Evolutionary conservation across 2,797 vertebrate species (phyloP), one percentile per base, ranked within the genome.

Genomic region (Smutsia gigantea): DNA sequence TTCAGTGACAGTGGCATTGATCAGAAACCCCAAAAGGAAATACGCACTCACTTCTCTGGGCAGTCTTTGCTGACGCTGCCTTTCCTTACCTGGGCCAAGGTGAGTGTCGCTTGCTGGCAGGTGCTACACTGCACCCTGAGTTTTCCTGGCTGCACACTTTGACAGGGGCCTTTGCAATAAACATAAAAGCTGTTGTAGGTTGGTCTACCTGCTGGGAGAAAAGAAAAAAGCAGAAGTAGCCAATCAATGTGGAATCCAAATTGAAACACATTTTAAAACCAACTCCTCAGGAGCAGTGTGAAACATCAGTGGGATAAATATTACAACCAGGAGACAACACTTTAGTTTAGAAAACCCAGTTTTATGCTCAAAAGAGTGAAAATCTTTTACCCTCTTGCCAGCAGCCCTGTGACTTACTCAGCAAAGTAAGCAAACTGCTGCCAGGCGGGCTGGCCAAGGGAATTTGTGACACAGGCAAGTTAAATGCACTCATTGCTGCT

Each of bases 61-160:
- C 12, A 5, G 55, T 3, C 12, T 31, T 39, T 12, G 19, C 8
- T 0, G 27, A 49, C 0, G 7, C 14, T 7, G 18, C 12, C 0
- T 4, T 25, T 69, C 17, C 99, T 98, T 98, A 99, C 99, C 98
- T 99, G 98, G 94, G 98, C 98, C 96, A 99, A 97, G 0, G 98
- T 99, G 87, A 99, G 98, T 0, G 99, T 99, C 2, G 99, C 98
- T 97, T 99, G 98, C 91, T 96, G 99, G 98, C 99, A 99, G 74
- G 88, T 95, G 78, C 74, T 90, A 87, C 99, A 99, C 27, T 98
- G 98, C 12, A 99, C 99, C 5, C 99, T 97, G 57, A 99, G 98
- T 96, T 99, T 99, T 71, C 99, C 99, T 0, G 99, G 99, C 95
- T 99, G 99, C 77, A 99, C 96, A 3, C 98, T 98, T 13, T 97